Evolutionary conservation across 2,797 vertebrate species (phyloP).

Genomic region (Typhlichthys subterraneus): DNA sequence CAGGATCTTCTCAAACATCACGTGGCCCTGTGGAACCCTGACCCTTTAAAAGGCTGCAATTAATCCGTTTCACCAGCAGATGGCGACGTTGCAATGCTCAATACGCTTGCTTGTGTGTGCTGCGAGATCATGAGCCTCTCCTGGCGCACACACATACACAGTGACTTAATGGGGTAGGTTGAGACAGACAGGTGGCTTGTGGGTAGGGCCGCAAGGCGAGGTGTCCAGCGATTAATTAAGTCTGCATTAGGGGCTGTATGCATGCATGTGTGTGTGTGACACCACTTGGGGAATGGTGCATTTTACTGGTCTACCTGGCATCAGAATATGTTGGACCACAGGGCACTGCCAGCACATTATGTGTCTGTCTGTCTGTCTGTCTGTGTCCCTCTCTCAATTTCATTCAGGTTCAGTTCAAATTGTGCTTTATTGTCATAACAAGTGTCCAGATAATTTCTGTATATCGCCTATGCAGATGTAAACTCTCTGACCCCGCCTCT

Average conservation of each 20-base stretch:
- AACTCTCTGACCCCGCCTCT: background rate
- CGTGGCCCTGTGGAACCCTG: background rate
- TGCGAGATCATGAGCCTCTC: constrained; percentile 1
- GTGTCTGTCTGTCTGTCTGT: background rate
- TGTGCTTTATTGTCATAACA: no score
- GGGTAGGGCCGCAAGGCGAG: constrained; percentile 27
- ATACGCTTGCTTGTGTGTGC: no score
- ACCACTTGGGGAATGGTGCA: no score
- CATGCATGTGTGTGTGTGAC: constrained; percentile 9
- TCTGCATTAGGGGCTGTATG: no score
- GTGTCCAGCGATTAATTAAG: constrained; percentile 58
- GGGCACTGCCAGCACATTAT: no score
- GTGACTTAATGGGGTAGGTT: constrained; percentile 33
- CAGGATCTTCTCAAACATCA: constrained; percentile 8
- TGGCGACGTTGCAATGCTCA: constrained; percentile 51
- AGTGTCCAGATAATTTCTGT: no score
- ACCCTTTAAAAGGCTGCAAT: constrained; percentile 32
- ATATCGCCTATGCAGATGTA: no score
- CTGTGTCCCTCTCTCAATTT: background rate
- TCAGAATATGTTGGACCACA: background rate
- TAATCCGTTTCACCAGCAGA: constrained; percentile 42
- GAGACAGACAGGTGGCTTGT: constrained; percentile 44
- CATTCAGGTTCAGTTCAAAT: background rate
- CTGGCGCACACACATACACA: constrained; percentile 35
- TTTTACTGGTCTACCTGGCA: no score